Base-by-base conservation (phyloP, 2,797 vertebrate genomes). In the Cynodonichthys magdalenae region DNA sequence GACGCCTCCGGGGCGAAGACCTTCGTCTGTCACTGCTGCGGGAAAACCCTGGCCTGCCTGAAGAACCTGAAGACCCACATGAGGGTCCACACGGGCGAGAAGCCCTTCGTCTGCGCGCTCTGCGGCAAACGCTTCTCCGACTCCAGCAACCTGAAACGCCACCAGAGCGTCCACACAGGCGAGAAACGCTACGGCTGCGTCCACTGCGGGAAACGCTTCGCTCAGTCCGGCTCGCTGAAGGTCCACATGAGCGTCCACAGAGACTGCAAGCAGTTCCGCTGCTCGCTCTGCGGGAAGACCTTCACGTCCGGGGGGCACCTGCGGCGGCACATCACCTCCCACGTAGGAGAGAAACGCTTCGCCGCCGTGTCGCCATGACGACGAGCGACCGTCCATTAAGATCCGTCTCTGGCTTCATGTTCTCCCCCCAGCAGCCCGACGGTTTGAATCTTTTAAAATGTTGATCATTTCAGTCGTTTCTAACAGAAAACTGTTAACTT, bases 11-110 rank as follows among this genome's bases (percentile, higher is more conserved):
- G 29, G 8, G 81, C 68, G 0, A 84, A 74, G 47, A 15, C 84
- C n/a, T 92, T 92, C 3, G 79, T 85, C 42, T 94, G 92, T 15
- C 91, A 57, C 18, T 89, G 63, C 82, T 94, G 93, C 1, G 92
- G 92, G 1, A 94, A 93, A 61, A 87, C 86, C 2, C 81, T 94
- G 64, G 88, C 92, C 15, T 92, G 90, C 18, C 80, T 92, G 17
- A 92, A 93, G 80, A 93, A 92, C 82, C 85, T 94, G 39, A 92
- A 91, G 71, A 93, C 91, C 2, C 93, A 94, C 85, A 90, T 89
- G 79, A 82, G 92, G 69, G 92, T 93, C 46, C 92, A 93, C 87
- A 93, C 92, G 0, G 92, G 92, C 0, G 92, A 93, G 73, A 91
- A 93, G 14, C 93, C 93, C 0, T 94, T 91, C 27, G 67, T 87